Evolutionary conservation across 2,797 vertebrate genomes (phyloP).

Genomic region (Molothrus aeneus): DNA sequence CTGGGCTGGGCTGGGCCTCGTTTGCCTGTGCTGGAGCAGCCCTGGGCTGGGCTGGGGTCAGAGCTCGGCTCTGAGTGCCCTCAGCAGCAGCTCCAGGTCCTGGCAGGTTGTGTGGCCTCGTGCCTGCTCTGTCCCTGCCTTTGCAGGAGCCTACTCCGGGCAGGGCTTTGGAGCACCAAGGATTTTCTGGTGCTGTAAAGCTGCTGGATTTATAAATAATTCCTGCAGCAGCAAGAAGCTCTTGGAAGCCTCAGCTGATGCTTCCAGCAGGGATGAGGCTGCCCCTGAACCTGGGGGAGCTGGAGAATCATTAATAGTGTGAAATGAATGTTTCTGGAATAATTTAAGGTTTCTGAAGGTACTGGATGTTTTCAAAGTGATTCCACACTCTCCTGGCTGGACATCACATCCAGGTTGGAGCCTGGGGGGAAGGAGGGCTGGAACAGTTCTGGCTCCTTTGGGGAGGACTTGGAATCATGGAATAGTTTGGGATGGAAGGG

Average conservation of each 20-base stretch:
- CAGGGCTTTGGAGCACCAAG: neutral
- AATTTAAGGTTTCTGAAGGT: neutral
- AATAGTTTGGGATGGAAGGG: neutral
- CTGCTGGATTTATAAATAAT: neutral
- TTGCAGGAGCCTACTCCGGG: neutral
- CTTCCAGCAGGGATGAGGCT: neutral
- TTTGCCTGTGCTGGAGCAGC: neutral
- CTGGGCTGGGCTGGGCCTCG: neutral
- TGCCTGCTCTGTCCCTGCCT: neutral
- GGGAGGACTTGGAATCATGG: neutral
- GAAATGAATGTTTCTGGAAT: neutral
- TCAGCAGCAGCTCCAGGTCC: neutral
- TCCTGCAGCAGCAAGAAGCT: rapidly evolving
- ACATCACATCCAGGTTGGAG: neutral
- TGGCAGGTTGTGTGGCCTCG: neutral
- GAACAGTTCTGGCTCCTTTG: neutral
- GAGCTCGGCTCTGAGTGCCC: neutral
- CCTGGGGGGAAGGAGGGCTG: neutral
- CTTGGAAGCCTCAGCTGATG: neutral
- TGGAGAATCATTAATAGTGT: neutral
- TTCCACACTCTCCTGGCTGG: neutral
- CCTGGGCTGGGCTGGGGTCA: too few species aligned
- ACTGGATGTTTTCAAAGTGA: neutral
- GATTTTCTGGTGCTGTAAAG: neutral
- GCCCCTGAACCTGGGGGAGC: neutral